Evolutionary conservation across 2,113 vertebrate species (phyloP).

Genomic region (Callipepla squamata): DNA sequence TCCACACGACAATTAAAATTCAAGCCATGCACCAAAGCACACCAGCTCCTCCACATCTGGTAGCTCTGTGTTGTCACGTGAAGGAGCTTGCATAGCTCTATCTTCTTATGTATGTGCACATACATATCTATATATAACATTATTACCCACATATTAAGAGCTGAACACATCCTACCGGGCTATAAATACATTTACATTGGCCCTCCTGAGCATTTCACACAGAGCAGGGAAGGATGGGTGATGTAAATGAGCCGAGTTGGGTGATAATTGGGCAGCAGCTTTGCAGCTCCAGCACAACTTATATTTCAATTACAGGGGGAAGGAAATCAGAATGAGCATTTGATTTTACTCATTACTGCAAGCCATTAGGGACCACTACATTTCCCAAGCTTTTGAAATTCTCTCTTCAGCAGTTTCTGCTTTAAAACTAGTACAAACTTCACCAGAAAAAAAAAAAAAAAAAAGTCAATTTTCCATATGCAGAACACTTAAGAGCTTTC

Average conservation of each 20-base stretch:
- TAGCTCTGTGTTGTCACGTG: neutral
- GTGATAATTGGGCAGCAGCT: neutral
- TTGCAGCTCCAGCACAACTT: neutral
- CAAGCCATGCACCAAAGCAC: neutral
- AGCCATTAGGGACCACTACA: neutral
- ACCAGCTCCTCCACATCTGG: neutral
- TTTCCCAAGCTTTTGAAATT: neutral
- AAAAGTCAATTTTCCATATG: neutral
- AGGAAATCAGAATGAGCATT: constrained; percentile 21
- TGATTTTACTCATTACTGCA: constrained; percentile 20
- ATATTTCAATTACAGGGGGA: constrained; percentile 13
- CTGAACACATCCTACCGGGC: neutral
- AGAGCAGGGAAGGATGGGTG: accelerated
- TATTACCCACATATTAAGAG: neutral
- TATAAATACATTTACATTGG: constrained; percentile 17
- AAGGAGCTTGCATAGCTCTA: neutral
- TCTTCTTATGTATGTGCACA: neutral
- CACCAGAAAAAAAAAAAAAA: neutral
- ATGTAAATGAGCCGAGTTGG: neutral
- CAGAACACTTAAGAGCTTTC: neutral
- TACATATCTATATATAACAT: neutral
- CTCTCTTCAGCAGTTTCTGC: constrained; percentile 12
- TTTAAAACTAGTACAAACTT: neutral
- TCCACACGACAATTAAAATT: neutral
- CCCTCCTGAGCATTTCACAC: neutral